These are phyloP conservation scores for Dicentrarchus labrax DNA, from an alignment of 2,113 vertebrate species.

Conservation along the genomic window DNA sequence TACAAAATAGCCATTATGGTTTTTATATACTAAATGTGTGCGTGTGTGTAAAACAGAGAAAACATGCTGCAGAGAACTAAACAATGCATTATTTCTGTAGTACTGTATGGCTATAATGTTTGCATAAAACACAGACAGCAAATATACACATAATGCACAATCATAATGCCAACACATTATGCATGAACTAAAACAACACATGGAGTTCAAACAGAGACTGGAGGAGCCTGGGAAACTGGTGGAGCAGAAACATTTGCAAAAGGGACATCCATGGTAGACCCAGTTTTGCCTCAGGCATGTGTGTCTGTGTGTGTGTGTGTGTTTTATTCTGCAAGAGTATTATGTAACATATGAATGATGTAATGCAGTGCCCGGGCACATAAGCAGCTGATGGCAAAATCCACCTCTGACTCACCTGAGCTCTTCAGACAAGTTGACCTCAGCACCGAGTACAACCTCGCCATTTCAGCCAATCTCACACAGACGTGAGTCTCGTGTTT, in stretches of 20 bases:
- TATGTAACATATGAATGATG: conserved; percentile 85
- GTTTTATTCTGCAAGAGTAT: conserved; percentile 62
- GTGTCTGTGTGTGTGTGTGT: conserved; percentile 25
- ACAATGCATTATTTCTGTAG: conserved; percentile 8
- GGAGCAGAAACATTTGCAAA: conserved; percentile 73
- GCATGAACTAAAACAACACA: conserved; percentile 15
- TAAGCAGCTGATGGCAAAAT: conserved; percentile 68
- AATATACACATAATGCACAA: conserved; percentile 11
- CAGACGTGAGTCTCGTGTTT: conserved; percentile 17
- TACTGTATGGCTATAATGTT: conserved; percentile 3
- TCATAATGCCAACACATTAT: conserved; percentile 13
- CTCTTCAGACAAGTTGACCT: conserved; percentile 64
- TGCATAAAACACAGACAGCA: background rate
- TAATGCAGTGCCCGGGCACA: conserved; percentile 75
- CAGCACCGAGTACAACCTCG: conserved; percentile 1
- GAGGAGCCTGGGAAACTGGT: conserved; percentile 50
- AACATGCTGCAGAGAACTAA: conserved; percentile 1
- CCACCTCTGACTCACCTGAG: conserved; percentile 75
- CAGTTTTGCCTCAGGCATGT: conserved; percentile 49
- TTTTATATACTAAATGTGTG: background rate
- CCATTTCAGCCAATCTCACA: conserved; percentile 24
- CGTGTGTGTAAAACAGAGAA: background rate
- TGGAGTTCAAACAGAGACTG: conserved; percentile 2
- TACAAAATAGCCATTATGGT: background rate
- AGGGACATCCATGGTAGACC: conserved; percentile 70